A percentile compares a stretch with the other conserved stretches of the same genome.
Evolutionary conservation across 2,797 vertebrate genomes (phyloP).

Genomic region (Sciurus carolinensis): DNA sequence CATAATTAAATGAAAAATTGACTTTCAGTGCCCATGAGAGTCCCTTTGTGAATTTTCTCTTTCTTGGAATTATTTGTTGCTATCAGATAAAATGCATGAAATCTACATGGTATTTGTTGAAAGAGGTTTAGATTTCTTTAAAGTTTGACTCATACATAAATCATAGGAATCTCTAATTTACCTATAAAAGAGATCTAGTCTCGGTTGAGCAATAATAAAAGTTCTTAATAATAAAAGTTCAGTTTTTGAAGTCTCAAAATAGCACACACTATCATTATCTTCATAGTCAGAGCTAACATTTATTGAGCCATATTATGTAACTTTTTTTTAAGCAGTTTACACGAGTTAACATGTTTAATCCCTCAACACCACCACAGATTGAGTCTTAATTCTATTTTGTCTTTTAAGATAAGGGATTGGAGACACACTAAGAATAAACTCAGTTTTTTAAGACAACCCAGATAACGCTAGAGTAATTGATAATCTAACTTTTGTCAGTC

Average conservation of each 20-base stretch:
- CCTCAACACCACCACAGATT: neutral
- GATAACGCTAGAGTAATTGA: neutral
- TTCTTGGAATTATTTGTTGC: conserved; percentile 28
- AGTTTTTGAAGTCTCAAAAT: neutral
- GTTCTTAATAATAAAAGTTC: neutral
- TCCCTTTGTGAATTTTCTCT: neutral
- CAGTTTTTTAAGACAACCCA: neutral
- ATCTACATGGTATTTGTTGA: neutral
- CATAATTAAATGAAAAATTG: conserved; percentile 6
- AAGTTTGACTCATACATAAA: conserved; percentile 18
- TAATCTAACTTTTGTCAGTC: neutral
- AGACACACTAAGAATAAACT: neutral
- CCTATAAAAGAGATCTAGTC: neutral
- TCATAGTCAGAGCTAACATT: neutral
- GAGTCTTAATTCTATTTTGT: neutral
- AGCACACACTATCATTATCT: neutral
- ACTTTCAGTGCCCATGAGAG: neutral
- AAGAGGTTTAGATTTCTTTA: neutral
- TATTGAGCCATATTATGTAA: neutral
- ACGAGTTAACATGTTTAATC: neutral
- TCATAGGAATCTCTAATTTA: neutral
- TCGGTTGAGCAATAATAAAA: neutral
- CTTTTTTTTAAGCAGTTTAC: neutral
- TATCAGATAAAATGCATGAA: conserved; percentile 7
- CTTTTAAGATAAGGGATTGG: neutral